Conservation (phyloP, 2,113 vertebrate genomes). For the human (Homo sapiens) region GRCh38 chr14:95330001-95330500, state of each 20-base stretch:
- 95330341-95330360: not conserved
- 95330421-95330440: not conserved
- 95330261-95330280: not conserved
- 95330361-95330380: not conserved
- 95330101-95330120: not conserved
- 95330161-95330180: not conserved
- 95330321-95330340: not conserved
- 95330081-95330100: not conserved
- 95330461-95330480: not conserved
- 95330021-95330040: not conserved
- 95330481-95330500: not conserved
- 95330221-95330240: fast-evolving
- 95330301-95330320: not conserved
- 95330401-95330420: not conserved
- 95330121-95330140: not conserved
- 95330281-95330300: not conserved
- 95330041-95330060: too few species aligned
- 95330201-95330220: not conserved
- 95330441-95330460: not conserved
- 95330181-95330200: not conserved
- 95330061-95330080: not conserved
- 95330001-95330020: not conserved
- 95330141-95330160: not conserved
- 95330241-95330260: not conserved
- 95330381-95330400: not conserved